Evolutionary conservation across 2,797 vertebrate genomes (phyloP), one percentile per base, ranked within the genome.

Genomic region (Paedocypris micromegethes): DNA sequence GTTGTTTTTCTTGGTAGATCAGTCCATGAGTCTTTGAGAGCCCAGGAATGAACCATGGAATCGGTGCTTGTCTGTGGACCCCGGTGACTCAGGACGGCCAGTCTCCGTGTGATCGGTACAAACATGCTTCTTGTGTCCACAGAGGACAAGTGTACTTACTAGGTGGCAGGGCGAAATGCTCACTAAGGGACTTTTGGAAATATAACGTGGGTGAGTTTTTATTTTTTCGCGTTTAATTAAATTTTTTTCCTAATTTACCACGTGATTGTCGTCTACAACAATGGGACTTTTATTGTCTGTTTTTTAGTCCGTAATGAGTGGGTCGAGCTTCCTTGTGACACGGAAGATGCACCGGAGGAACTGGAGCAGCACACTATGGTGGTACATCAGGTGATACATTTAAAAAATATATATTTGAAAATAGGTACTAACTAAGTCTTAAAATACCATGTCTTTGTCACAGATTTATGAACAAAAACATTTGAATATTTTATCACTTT

Each of bases 291-390:
- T 5, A 68, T 55, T 52, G 6, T 57, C 2, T 73, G 37, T 68
- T 62, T 82, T 82, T 45, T 52, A 95, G 92, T 68, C 23, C 75
- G 77, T 73, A 86, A 91, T 4, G 86, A 91, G 65, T 95, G 93
- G 93, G 88, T 83, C 0, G 78, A 86, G 79, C 66, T 94, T 77
- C 86, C 82, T 69, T 87, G 84, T 79, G 68, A 51, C 1, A 72
- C 86, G 51, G 79, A 86, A 45, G 82, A 83, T 42, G 88, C 88
- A 56, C 93, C 93, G 56, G 92, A 92, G 65, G 90, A 91, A 73
- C 74, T 94, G 53, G 92, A 94, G 80, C 91, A 91, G 69, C 92
- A 93, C 75, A 88, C 91, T 59, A 89, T 94, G 89, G 91, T 93
- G 80, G 86, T 86, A 70, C 79, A 92, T 74, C 72, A 93, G 91